Evolutionary conservation across 2,888 invertebrate genomes (phyloP), one percentile per base, ranked within the genome.

Genomic region (Aleiodes alternator): DNA sequence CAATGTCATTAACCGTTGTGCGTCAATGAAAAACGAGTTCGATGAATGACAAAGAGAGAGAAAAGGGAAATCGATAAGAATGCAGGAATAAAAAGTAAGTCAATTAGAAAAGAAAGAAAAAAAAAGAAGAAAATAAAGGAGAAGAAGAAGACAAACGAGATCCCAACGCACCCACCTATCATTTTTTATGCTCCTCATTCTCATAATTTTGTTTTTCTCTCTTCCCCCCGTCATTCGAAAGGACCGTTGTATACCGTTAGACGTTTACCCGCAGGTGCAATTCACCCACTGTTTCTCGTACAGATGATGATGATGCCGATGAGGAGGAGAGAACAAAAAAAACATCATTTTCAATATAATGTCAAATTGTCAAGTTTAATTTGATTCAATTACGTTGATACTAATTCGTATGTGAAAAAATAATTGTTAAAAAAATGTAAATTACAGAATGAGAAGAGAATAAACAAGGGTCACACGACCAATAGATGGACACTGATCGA

Each of bases 1-100:
- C 61, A 74, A 69, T 74, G 69, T 69, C 69, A 57, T 74, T 53
- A 51, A 50, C 34, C 56, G 57, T 48, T 56, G 50, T 66, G 50
- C 73, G 69, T 73, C 73, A 69, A 69, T 43, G 55, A 38, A 66
- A 50, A 68, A 57, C 55, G 31, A 11, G 43, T 43, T 48, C 57
- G 8, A 55, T 56, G 43, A 69, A 64, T 64, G 48, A 23, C 16
- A 64, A 14, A 43, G 48, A 48, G 48, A 64, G 16, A 12, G 64
- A 53, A 64, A 43, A 12, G 64, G 57, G 76, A 53, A 53, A 73
- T 76, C 73, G 73, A 69, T 69, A 11, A 56, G 29, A 16, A 64
- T 64, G 48, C 43, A 57, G 53, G 23, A 50, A 57, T 66, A 29
- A 57, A 73, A 50, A 53, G 11, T 16, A 69, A 34, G 9, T 57